Conservation (phyloP, 2,113 vertebrate genomes). For the Bagarius yarrelli region DNA sequence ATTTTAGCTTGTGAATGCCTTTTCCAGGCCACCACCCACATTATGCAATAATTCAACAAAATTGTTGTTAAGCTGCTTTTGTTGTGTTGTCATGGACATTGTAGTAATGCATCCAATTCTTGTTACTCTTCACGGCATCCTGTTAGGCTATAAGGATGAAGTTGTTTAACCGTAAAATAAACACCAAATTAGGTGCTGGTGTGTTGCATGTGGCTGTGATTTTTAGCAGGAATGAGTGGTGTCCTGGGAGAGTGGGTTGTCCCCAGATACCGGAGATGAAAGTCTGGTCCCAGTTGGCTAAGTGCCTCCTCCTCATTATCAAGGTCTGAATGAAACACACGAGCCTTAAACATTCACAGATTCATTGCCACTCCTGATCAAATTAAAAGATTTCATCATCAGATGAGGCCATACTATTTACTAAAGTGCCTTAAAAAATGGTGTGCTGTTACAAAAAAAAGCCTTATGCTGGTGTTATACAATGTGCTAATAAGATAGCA, state of each 20-base stretch:
- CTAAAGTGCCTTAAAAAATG: constrained; percentile 55
- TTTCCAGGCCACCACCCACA: not conserved
- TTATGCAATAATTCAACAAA: not conserved
- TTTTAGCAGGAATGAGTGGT: constrained; percentile 60
- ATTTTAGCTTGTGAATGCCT: not conserved
- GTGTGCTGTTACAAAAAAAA: constrained; percentile 41
- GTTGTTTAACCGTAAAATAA: constrained; percentile 53
- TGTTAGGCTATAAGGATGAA: constrained; percentile 43
- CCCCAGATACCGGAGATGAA: constrained; percentile 71
- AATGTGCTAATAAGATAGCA: constrained; percentile 31
- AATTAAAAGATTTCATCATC: constrained; percentile 64
- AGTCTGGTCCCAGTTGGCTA: constrained; percentile 75
- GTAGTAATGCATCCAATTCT: constrained; percentile 31
- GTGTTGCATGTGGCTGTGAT: constrained; percentile 65
- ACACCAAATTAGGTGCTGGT: constrained; percentile 60
- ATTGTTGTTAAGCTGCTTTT: not conserved
- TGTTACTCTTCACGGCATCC: constrained; percentile 55
- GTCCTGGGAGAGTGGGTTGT: constrained; percentile 65
- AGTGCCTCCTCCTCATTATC: constrained; percentile 72
- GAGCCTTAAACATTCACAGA: constrained; percentile 62
- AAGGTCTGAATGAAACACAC: constrained; percentile 68
- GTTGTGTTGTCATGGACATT: not conserved
- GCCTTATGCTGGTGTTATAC: constrained; percentile 22
- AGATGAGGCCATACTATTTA: constrained; percentile 54
- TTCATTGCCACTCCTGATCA: constrained; percentile 63